Base-by-base conservation (phyloP, 2,888 invertebrate genomes). In the Dicyrtomina minuta region DNA sequence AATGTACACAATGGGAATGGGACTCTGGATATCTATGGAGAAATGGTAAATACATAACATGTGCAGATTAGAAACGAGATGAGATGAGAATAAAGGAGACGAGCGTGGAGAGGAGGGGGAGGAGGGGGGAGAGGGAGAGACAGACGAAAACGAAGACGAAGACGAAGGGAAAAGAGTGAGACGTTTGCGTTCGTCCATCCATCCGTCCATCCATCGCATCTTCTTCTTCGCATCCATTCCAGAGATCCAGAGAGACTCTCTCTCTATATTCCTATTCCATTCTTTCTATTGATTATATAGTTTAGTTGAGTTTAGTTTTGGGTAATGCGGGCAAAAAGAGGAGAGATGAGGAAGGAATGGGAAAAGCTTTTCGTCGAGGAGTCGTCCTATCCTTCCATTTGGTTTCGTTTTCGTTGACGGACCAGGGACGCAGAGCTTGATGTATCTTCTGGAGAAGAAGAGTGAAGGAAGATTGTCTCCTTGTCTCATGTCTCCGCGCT, bases 41-140 rank as follows among this genome's bases (percentile, higher is more conserved):
- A 39, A 58, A 39, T 27, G 58, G n/a, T 27, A 22, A 62, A 62
- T 24, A 51, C 65, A 53, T 65, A 65, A 43, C 64, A 65, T 65
- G 65, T 65, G 65, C 65, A 65, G 65, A 65, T 65, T 65, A 65
- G 56, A 41, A 64, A 65, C 41, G 65, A 55, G 65, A 65, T 65
- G 65, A 55, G 68, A 56, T 15, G 55, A 66, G 66, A 56, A 41
- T 17, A n/a, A 27, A 26, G 58, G 43, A 43, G 61, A 41, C 41
- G 61, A 12, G 27, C 10, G 44, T 17, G 53, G 33, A 65, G 33
- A 65, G 53, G 59, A 59, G 60, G 24, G 60, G 49, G 60, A 68
- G 33, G 8, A 8, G 8, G 33, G 8, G 33, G 8, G 68, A 68
- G 60, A 51, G 68, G 60, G 68, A 68, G 33, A 33, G 33, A 8